Percentiles rank a stretch among this genome's conserved stretches.
phyloP scores from a whole-genome alignment of 2,113 vertebrate species.

The Pseudopodoces humilis region DNA sequence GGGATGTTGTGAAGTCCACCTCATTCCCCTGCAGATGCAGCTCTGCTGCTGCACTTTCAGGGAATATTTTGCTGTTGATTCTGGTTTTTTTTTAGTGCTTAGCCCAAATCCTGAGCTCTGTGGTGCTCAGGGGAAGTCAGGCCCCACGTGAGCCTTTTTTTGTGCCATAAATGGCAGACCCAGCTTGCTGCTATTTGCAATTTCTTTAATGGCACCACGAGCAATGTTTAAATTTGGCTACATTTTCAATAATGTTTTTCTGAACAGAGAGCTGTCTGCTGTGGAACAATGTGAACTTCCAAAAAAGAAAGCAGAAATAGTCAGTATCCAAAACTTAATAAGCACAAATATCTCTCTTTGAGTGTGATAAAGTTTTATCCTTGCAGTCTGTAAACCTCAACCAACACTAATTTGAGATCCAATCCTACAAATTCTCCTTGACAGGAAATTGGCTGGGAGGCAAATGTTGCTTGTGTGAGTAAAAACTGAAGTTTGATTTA shows the following conservation, averaged over 20 bases:
- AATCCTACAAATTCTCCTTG: not conserved
- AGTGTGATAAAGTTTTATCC: not conserved
- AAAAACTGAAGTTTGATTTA: not conserved
- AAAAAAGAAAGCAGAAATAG: not conserved
- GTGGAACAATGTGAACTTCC: not conserved
- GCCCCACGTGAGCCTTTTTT: slow-evolving; percentile 33
- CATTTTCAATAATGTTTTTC: slow-evolving; percentile 20
- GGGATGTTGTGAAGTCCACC: not conserved
- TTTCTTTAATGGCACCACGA: slow-evolving; percentile 6
- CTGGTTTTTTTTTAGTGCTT: slow-evolving; percentile 63
- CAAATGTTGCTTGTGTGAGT: not conserved
- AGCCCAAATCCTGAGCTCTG: slow-evolving; percentile 65
- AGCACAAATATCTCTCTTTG: not conserved
- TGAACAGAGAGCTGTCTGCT: slow-evolving; percentile 9
- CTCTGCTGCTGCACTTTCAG: slow-evolving; percentile 54
- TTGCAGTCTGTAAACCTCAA: not conserved
- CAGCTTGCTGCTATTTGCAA: not conserved
- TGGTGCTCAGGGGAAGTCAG: slow-evolving; percentile 49
- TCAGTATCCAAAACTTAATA: not conserved
- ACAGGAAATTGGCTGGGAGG: not conserved
- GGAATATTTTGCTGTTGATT: slow-evolving; percentile 38
- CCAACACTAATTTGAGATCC: not conserved
- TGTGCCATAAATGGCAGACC: slow-evolving; percentile 48
- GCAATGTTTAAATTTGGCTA: not conserved
- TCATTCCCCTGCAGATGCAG: not conserved